Percentiles rank a stretch among this genome's conserved stretches.
Conservation (phyloP, 2,888 invertebrate species). For the Agriopis leucophaearia region DNA sequence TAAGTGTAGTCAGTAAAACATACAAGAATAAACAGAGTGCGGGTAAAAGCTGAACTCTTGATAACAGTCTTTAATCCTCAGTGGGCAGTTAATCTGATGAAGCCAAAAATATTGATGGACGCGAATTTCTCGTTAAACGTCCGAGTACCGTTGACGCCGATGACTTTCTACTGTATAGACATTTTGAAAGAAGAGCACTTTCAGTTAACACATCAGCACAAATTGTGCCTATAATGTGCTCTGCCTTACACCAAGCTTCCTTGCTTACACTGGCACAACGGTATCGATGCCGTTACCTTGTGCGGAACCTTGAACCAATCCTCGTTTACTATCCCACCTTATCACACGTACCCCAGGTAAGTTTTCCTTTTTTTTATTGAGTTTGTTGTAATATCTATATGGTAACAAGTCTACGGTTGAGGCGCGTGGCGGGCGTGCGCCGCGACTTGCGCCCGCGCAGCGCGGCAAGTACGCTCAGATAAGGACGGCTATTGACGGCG, state of each 20-base stretch:
- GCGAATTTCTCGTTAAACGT: conserved; percentile 70
- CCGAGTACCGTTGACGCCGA: conserved; percentile 65
- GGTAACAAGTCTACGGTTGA: neutral
- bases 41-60: conserved; percentile 7
- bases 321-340: neutral
- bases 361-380: neutral
- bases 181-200: neutral
- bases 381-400: neutral
- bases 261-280: neutral
- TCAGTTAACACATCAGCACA: neutral
- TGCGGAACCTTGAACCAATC: neutral
- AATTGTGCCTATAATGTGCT: neutral
- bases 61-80: conserved; percentile 37
- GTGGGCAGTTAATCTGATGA: conserved; percentile 65
- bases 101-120: conserved; percentile 69
- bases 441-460: conserved; percentile 52
- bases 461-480: conserved; percentile 33
- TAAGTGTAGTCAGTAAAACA: conserved; percentile 3
- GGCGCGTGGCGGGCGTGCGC: conserved; percentile 69
- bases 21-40: conserved; percentile 21
- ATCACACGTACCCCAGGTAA: neutral
- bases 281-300: too few relatives aligned
- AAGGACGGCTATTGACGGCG: conserved; percentile 29
- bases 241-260: too few relatives aligned
- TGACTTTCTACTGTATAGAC: neutral